phyloP scores from a whole-genome alignment of 2,888 invertebrate species.

The Zele albiditarsus region DNA sequence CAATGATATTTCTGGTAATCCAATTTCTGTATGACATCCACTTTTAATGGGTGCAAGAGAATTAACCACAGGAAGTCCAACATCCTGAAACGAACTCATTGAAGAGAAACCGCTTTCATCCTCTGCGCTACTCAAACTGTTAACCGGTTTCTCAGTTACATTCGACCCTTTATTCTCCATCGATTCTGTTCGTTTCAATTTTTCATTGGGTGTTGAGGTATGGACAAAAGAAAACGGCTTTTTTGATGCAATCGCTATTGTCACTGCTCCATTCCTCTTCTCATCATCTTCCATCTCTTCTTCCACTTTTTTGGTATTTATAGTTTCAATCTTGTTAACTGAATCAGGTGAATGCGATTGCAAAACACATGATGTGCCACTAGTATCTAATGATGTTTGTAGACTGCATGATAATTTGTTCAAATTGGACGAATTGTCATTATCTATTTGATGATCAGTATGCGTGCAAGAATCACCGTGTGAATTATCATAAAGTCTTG shows the following conservation, averaged over 20 bases:
- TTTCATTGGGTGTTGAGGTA: constrained; percentile 57
- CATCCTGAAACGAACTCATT: constrained; percentile 88
- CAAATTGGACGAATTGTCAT: constrained; percentile 37
- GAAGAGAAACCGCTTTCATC: constrained; percentile 91
- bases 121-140: constrained; percentile 74
- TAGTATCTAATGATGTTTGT: background rate
- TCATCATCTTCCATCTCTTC: background rate
- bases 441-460: background rate
- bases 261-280: background rate
- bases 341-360: constrained; percentile 1
- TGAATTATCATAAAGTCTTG: constrained; percentile 46
- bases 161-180: constrained; percentile 47
- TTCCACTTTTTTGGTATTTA: background rate
- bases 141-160: constrained; percentile 57
- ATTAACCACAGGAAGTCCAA: constrained; percentile 77
- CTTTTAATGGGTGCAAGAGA: constrained; percentile 59
- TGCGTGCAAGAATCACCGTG: constrained; percentile 31
- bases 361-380: background rate
- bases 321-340: background rate
- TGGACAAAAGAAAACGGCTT: constrained; percentile 14
- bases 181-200: constrained; percentile 50
- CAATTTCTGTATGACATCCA: constrained; percentile 67
- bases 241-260: background rate
- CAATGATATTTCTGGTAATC: constrained; percentile 66
- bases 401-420: constrained; percentile 41